phyloP scores from a whole-genome alignment of 2,113 vertebrate species.

The Paratilapia polleni region DNA sequence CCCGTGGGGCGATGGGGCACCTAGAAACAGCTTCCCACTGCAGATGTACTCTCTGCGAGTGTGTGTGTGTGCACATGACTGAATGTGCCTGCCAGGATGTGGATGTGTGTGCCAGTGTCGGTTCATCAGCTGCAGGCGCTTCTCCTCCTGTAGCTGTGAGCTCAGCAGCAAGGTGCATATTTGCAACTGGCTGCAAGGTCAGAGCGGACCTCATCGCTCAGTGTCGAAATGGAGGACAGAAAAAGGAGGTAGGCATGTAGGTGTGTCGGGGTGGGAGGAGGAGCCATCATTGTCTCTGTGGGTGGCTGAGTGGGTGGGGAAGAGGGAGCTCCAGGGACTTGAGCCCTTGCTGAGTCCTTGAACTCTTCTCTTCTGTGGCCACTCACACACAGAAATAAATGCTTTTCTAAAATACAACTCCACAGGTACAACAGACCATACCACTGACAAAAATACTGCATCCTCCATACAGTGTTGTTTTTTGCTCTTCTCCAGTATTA shows the following conservation, averaged over 20 bases:
- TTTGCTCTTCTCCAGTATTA: neutral
- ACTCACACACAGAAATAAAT: slow-evolving; percentile 28
- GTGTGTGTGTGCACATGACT: neutral
- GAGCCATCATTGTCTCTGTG: slow-evolving; percentile 45
- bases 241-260: slow-evolving; percentile 21
- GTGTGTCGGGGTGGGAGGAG: neutral
- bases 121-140: slow-evolving; percentile 11
- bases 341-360: slow-evolving; percentile 66
- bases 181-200: slow-evolving; percentile 64
- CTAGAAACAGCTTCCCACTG: slow-evolving; percentile 23
- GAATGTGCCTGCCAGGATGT: neutral
- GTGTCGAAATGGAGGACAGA: slow-evolving; percentile 58
- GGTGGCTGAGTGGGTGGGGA: slow-evolving; percentile 4
- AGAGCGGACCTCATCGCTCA: slow-evolving; percentile 38
- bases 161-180: slow-evolving; percentile 2
- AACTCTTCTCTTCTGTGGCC: slow-evolving; percentile 41
- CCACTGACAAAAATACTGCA: no score
- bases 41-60: slow-evolving; percentile 7
- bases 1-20: slow-evolving; percentile 1
- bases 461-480: no score
- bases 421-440: neutral
- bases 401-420: neutral
- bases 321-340: neutral
- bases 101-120: neutral
- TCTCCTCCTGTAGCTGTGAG: slow-evolving; percentile 20